Conservation (phyloP, 2,797 vertebrate genomes). For the Uromys caudimaculatus region DNA sequence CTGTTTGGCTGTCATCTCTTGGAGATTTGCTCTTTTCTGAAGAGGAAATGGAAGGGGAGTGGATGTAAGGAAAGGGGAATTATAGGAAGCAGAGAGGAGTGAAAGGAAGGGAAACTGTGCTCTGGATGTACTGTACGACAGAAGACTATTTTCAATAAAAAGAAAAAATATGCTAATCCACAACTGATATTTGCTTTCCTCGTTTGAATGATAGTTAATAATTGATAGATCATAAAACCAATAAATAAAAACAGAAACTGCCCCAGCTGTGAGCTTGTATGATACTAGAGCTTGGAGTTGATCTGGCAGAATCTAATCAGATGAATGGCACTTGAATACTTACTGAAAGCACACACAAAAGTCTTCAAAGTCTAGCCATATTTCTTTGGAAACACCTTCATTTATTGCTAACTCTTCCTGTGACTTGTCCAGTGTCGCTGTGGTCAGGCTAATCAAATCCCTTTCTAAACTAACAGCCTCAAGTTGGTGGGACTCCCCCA, state of each 20-base stretch:
- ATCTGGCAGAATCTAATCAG: not conserved
- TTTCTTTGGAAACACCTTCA: constrained; percentile 86
- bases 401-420: constrained; percentile 80
- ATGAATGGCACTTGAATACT: constrained; percentile 74
- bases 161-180: not conserved
- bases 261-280: not conserved
- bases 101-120: not conserved
- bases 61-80: not conserved
- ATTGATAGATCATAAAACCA: not conserved
- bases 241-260: not conserved
- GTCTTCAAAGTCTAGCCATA: constrained; percentile 94
- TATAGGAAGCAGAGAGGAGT: not conserved
- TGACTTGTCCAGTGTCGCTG: constrained; percentile 72
- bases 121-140: not conserved
- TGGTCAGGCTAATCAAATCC: constrained; percentile 57
- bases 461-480: constrained; percentile 67
- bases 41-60: not conserved
- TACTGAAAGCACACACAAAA: constrained; percentile 95
- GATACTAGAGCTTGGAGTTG: not conserved
- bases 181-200: not conserved
- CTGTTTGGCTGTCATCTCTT: no score
- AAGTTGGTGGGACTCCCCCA: constrained; percentile 48
- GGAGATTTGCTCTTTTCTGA: no score
- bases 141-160: not conserved
- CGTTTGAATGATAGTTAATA: constrained; percentile 14